phyloP scores from a whole-genome alignment of 2,888 invertebrate species.

The Spialia ferax region DNA sequence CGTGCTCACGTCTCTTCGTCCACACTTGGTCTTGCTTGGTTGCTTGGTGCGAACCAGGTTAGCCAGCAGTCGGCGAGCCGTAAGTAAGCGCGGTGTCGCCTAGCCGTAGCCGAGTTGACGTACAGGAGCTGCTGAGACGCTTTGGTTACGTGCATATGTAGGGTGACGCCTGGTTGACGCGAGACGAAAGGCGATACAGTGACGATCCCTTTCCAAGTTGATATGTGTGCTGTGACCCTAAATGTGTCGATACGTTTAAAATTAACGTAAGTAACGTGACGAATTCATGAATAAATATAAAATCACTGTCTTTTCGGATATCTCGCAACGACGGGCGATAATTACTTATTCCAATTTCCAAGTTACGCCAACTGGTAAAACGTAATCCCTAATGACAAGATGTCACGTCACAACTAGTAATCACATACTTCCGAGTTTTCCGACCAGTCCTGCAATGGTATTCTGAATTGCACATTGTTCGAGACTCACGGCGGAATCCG shows the following conservation, averaged over 20 bases:
- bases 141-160: constrained; percentile 44
- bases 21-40: constrained; percentile 2
- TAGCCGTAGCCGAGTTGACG: constrained; percentile 48
- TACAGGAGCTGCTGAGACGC: constrained; percentile 43
- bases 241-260: neutral
- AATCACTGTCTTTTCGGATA: neutral
- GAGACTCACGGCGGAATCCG: no score
- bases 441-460: neutral
- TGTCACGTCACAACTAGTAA: neutral
- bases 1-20: constrained; percentile 9
- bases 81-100: constrained; percentile 42
- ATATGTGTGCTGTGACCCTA: constrained; percentile 20
- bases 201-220: constrained; percentile 38
- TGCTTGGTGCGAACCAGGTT: constrained; percentile 3
- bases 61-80: constrained; percentile 36
- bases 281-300: neutral
- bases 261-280: neutral
- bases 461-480: no score
- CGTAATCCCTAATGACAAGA: constrained; percentile 3
- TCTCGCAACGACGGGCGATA: neutral
- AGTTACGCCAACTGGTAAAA: neutral
- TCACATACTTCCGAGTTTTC: neutral
- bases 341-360: no score
- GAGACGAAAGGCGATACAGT: constrained; percentile 26
- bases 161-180: constrained; percentile 20